Percentiles rank a stretch among this genome's conserved stretches.
Conservation (phyloP, 2,888 invertebrate genomes). For the Melipona beecheii region DNA sequence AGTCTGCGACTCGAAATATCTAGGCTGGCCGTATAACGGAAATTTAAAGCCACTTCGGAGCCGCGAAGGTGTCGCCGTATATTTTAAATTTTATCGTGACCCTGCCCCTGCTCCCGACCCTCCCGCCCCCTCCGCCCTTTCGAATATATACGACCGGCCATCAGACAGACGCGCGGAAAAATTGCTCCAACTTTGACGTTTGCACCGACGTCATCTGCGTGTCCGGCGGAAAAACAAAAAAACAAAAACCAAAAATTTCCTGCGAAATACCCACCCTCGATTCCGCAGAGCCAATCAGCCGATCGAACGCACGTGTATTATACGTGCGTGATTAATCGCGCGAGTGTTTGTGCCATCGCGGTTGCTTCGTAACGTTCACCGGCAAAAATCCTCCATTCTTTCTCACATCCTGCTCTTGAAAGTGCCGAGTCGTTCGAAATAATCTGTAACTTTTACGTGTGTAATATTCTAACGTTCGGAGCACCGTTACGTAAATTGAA, state of each 20-base stretch:
- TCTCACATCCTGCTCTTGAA: background rate
- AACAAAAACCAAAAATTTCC: slow-evolving; percentile 49
- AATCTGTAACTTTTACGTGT: background rate
- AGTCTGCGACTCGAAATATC: slow-evolving; percentile 77
- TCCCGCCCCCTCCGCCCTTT: no score
- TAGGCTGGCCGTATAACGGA: slow-evolving; percentile 71
- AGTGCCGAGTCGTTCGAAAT: no score
- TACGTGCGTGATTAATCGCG: background rate
- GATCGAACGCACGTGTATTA: background rate
- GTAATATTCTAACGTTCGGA: no score
- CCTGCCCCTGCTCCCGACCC: background rate
- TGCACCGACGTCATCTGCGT: slow-evolving; percentile 35
- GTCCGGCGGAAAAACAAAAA: background rate
- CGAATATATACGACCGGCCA: slow-evolving; percentile 56
- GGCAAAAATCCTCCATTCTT: background rate
- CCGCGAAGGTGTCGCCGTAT: slow-evolving; percentile 72
- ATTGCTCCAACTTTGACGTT: slow-evolving; percentile 64
- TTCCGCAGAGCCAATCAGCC: slow-evolving; percentile 21
- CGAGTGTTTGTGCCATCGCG: background rate
- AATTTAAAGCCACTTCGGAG: slow-evolving; percentile 77
- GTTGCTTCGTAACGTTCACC: background rate
- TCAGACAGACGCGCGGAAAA: slow-evolving; percentile 55
- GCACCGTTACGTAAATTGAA: background rate
- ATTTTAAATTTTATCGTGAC: slow-evolving; percentile 76
- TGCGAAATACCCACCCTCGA: slow-evolving; percentile 41